Conservation (phyloP, 2,888 invertebrate species). For the Pachymerium ferrugineum region DNA sequence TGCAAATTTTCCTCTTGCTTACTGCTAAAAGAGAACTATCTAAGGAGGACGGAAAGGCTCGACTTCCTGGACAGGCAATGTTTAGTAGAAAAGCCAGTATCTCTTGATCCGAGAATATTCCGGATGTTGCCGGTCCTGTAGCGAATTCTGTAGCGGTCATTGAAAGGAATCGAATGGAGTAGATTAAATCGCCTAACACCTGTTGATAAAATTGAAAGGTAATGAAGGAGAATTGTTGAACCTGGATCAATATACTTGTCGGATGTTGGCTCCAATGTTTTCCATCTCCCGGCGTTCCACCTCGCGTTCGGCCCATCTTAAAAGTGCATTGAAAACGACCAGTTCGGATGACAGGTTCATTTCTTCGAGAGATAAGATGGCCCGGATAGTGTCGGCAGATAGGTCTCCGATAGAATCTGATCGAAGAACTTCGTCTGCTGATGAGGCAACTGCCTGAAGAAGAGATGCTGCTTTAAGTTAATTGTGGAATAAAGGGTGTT, state of each 20-base stretch:
- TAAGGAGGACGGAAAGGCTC: conserved; percentile 29
- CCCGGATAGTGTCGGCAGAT: conserved; percentile 66
- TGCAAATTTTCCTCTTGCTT: conserved; percentile 61
- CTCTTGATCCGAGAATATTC: conserved; percentile 66
- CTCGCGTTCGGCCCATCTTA: conserved; percentile 60
- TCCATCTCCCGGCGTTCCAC: conserved; percentile 50
- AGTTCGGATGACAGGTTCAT: conserved; percentile 68
- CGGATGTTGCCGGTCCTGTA: conserved; percentile 69
- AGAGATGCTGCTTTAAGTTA: no score
- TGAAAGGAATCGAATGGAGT: conserved; percentile 63
- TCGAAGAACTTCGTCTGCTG: conserved; percentile 65
- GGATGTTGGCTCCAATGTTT: conserved; percentile 37
- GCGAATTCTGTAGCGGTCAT: conserved; percentile 76
- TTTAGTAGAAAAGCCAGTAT: conserved; percentile 76
- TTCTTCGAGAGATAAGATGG: conserved; percentile 67
- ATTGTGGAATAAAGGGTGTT: no score
- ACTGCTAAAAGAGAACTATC: conserved; percentile 17
- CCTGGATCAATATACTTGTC: no score
- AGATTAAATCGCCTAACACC: conserved; percentile 30
- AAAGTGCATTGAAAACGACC: conserved; percentile 67
- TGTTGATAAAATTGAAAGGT: no score
- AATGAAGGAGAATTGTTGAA: no score
- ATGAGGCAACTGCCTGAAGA: conserved; percentile 30
- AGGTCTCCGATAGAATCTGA: conserved; percentile 73
- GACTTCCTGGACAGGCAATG: conserved; percentile 61